Evolutionary conservation across 1,140 invertebrate genomes (phyloP).

Genomic region (Vanessa tameamea): DNA sequence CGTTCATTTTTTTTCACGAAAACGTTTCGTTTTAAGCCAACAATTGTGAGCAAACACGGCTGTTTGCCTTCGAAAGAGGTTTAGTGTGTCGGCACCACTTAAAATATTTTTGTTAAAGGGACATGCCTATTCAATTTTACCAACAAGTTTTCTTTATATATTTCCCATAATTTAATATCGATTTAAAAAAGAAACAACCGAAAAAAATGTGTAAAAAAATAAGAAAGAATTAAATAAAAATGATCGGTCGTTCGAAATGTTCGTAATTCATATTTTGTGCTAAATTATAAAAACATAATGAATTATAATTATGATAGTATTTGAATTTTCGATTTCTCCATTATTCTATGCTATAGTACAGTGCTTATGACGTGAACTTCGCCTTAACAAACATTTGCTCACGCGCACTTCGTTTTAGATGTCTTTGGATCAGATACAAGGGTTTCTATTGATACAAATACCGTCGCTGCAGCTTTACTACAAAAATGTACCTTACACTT

Average conservation of each 20-base stretch:
- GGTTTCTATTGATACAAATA: conserved; percentile 62
- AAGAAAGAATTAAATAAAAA: too few relatives aligned
- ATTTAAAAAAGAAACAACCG: too few relatives aligned
- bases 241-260: too few relatives aligned
- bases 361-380: neutral
- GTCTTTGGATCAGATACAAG: conserved; percentile 63
- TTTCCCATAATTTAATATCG: too few relatives aligned
- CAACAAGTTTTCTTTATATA: neutral
- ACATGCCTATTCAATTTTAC: neutral
- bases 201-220: too few relatives aligned
- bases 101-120: conserved; percentile 55
- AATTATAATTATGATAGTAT: neutral
- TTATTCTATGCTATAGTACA: neutral
- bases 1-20: conserved; percentile 46
- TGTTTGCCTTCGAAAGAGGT: conserved; percentile 65
- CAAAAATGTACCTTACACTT: conserved; percentile 25
- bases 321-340: neutral
- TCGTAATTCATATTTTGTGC: too few relatives aligned
- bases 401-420: conserved; percentile 54
- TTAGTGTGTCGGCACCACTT: conserved; percentile 57
- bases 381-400: conserved; percentile 52
- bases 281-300: neutral
- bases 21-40: conserved; percentile 56
- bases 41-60: conserved; percentile 57
- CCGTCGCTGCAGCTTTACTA: conserved; percentile 11